These are phyloP conservation scores for Hyles euphorbiae DNA, from an alignment of 1,140 invertebrate genomes.

Conservation along the genomic window DNA sequence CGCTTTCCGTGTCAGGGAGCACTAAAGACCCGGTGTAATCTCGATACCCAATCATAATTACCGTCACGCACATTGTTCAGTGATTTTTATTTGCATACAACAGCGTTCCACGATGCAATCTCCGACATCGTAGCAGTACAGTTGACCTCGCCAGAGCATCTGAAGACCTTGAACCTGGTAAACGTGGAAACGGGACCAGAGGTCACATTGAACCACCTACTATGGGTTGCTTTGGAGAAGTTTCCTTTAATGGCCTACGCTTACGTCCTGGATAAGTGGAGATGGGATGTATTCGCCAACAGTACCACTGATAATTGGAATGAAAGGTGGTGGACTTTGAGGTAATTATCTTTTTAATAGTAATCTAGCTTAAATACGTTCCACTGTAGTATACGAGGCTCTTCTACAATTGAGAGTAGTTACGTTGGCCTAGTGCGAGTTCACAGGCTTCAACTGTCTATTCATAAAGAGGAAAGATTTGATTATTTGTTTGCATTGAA, in stretches of 20 bases:
- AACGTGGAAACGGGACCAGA: slow-evolving; percentile 48
- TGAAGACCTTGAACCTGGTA: slow-evolving; percentile 69
- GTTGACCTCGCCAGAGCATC: slow-evolving; percentile 76
- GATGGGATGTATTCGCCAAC: slow-evolving; percentile 78
- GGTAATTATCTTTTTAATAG: slow-evolving; percentile 44
- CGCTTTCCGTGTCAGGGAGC: too few relatives aligned
- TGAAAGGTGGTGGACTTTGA: slow-evolving; percentile 78
- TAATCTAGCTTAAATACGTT: too few relatives aligned
- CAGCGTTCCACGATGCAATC: slow-evolving; percentile 83
- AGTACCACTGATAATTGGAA: slow-evolving; percentile 73
- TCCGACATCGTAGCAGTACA: slow-evolving; percentile 81
- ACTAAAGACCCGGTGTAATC: too few relatives aligned
- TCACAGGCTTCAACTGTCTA: too few relatives aligned
- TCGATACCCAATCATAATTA: neutral
- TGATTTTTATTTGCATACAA: slow-evolving; percentile 13
- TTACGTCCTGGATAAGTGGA: slow-evolving; percentile 76
- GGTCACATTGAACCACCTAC: slow-evolving; percentile 78
- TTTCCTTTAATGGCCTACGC: slow-evolving; percentile 78
- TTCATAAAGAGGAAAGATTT: too few relatives aligned
- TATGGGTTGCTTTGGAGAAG: slow-evolving; percentile 80
- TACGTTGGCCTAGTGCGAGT: too few relatives aligned
- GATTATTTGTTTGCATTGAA: too few relatives aligned
- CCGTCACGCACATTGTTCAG: too few relatives aligned
- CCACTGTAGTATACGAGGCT: too few relatives aligned
- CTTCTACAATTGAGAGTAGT: too few relatives aligned